Percentiles rank a stretch among this genome's conserved stretches.
phyloP scores from a whole-genome alignment of 92 coral and sea anemone genomes.

The Porites lobata region DNA sequence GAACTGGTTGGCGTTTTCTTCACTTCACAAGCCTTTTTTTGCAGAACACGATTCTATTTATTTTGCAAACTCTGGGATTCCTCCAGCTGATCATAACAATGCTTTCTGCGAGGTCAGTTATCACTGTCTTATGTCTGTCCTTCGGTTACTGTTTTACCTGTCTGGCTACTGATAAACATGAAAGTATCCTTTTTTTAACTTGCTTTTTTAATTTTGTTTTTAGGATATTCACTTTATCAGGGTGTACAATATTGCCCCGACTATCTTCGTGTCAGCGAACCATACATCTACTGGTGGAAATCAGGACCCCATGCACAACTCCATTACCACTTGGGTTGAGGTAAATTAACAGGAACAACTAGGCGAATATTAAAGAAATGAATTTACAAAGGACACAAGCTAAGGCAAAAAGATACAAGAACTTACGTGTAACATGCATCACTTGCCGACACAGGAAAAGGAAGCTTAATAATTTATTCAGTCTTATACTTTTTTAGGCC shows the following conservation, averaged over 20 bases:
- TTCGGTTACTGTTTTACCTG: too few species aligned
- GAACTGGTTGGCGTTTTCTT: slow-evolving; percentile 1
- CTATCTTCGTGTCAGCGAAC: slow-evolving; percentile 30
- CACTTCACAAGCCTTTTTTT: neutral
- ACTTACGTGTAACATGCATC: too few species aligned
- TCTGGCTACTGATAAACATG: neutral
- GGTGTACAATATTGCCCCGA: slow-evolving; percentile 17
- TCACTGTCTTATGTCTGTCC: too few species aligned
- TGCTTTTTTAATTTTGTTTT: neutral
- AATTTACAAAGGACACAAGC: too few species aligned
- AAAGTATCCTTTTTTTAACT: neutral
- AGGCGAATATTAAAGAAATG: too few species aligned
- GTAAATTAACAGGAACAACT: neutral
- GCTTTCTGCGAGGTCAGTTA: too few species aligned
- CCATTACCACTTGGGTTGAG: slow-evolving; percentile 63
- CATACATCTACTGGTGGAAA: slow-evolving; percentile 47
- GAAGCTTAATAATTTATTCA: too few species aligned
- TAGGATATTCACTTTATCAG: slow-evolving; percentile 18
- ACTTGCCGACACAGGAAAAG: too few species aligned
- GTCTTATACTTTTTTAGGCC: too few species aligned
- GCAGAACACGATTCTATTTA: neutral
- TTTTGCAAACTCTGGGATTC: neutral
- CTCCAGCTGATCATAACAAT: neutral
- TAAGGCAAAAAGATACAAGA: too few species aligned
- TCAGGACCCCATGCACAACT: slow-evolving; percentile 33